Base-by-base conservation (phyloP, 2,888 invertebrate species). In the Aspidapion aeneum region DNA sequence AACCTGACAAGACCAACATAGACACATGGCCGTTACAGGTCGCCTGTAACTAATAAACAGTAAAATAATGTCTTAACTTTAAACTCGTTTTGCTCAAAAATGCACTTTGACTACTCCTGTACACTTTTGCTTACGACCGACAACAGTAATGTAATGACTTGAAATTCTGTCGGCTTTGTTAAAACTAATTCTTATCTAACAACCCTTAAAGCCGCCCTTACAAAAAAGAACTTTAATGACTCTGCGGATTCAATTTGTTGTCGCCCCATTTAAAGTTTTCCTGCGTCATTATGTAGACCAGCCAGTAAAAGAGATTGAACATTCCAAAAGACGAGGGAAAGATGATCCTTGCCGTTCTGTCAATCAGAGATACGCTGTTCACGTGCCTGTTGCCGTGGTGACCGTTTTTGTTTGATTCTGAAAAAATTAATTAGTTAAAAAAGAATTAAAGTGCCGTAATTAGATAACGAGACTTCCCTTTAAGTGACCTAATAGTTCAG, bases 301-400 rank as follows among this genome's bases (percentile, higher is more conserved):
- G 80, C 96, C 96, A 97, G 79, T 97, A 97, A 74, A 91, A 87
- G 60, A 96, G 81, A 78, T 96, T 96, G 67, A 96, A 88, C 0
- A 93, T 79, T 0, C 89, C 87, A 76, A 96, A 96, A 0, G 93
- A 92, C 12, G 92, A 87, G 1, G 96, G 96, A 76, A 94, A 93
- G 57, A 93, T 82, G 57, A 93, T 81, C 57, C 95, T 83, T 0
- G 95, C 91, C 0, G 90, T 87, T 71, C 89, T 85, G 80, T 94
- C 94, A 73, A 94, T 94, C 75, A 88, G 83, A 0, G 93, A 94
- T 3, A 94, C 94, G 77, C 93, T 94, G 81, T 94, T 94, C 67
- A 93, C 87, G 74, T 91, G 90, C 48, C 90, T 85, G 51, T 79
- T 75, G n/a, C 73, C 73, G 57, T 74, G 74, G 60, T 75, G 74